Evolutionary conservation across 2,113 vertebrate genomes (phyloP), one percentile per base, ranked within the genome.

Genomic region (Monopterus albus): DNA sequence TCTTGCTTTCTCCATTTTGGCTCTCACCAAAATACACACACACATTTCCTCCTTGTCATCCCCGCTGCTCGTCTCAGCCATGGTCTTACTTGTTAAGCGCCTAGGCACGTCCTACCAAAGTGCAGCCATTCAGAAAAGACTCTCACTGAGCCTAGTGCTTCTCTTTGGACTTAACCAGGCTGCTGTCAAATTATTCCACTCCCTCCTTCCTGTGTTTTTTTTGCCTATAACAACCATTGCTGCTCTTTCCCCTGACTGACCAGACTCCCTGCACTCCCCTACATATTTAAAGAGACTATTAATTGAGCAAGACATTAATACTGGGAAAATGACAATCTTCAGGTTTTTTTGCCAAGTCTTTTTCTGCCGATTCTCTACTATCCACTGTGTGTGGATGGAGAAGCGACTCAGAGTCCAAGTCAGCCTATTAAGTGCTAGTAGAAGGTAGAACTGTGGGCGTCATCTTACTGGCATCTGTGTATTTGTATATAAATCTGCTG

Each of bases 81-180:
- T 1, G 25, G 39, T 67, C 25, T 68, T 49, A 29, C 45, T 88
- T 38, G 65, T 90, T 91, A 87, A 73, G 74, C 21, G 25, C 50
- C 86, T 29, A 3, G 35, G 58, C 87, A 89, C 82, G 70, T 91
- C 79, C 52, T 10, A 67, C 72, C 63, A 60, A 75, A 83, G 81
- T 55, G 80, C 80, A 87, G 57, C 25, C 78, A 72, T 50, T 63
- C 83, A 84, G 85, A 89, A 82, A 85, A 86, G 75, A 73, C 73
- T 73, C 68, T 80, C 33, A 35, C 78, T 45, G 79, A 69, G 77
- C 49, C 62, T 63, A 74, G 73, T 68, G 9, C 68, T 62, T 60
- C 47, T 86, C 71, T 72, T 49, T 69, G 62, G 78, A 62, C 78
- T 81, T 75, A 17, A 33, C 33, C 36, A 1, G 83, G 72, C 63